phyloP scores from a whole-genome alignment of 1,140 invertebrate genomes.

The Drosophila aff. region DNA sequence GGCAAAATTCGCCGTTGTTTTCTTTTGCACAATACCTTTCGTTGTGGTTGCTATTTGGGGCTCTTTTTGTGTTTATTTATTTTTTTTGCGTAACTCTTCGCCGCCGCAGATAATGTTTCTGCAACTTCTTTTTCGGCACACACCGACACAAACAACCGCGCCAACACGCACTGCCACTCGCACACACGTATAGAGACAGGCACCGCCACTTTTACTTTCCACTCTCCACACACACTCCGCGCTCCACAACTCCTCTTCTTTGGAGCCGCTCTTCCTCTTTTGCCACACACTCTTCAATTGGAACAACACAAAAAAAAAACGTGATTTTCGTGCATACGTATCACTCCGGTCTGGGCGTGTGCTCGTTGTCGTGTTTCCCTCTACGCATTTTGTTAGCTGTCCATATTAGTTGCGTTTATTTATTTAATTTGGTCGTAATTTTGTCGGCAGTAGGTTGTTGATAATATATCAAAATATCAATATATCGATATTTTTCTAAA shows the following conservation, averaged over 20 bases:
- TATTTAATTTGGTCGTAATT: conserved; percentile 14
- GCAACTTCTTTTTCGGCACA: conserved; percentile 72
- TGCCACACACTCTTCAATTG: conserved; percentile 7
- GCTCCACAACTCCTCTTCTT: conserved; percentile 14
- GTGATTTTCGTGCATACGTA: conserved; percentile 2
- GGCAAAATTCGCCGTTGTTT: conserved; percentile 14
- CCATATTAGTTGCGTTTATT: conserved; percentile 6
- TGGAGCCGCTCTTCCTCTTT: conserved; percentile 2
- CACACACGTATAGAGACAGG: conserved; percentile 40
- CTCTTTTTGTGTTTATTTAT: conserved; percentile 2
- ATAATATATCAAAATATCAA: too few relatives aligned
- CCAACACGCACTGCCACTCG: conserved; percentile 21
- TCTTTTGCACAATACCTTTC: conserved; percentile 63
- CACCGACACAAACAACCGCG: conserved; percentile 51
- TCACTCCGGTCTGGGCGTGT: conserved; percentile 16
- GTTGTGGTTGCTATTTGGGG: conserved; percentile 25
- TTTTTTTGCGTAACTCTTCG: conserved; percentile 61
- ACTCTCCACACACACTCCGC: conserved; percentile 14
- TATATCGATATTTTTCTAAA: too few relatives aligned
- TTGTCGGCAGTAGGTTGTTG: background rate
- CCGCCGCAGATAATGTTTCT: conserved; percentile 48
- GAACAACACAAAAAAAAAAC: conserved; percentile 21
- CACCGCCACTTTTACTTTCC: conserved; percentile 73
- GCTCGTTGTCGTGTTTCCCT: conserved; percentile 5
- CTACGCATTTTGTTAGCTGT: conserved; percentile 29